These are phyloP conservation scores for Oncorhynchus mykiss DNA, from an alignment of 2,113 vertebrate genomes.

Conservation along the genomic window DNA sequence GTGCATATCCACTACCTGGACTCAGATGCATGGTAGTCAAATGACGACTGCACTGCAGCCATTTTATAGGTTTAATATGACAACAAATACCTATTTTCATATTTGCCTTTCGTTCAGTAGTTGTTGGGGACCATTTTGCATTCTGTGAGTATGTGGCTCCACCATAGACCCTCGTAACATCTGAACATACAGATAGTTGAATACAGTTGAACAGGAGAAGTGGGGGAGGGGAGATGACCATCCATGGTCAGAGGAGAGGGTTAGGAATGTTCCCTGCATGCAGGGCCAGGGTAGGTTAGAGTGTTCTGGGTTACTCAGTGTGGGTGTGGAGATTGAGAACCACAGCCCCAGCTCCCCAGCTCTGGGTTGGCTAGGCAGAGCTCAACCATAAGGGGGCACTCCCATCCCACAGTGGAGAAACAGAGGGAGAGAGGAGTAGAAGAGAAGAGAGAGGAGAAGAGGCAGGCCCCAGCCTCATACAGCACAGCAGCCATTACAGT, in stretches of 20 bases:
- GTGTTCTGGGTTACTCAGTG: conserved; percentile 19
- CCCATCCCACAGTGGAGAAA: conserved; percentile 67
- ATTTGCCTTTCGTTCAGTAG: background rate
- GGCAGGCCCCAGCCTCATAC: conserved; percentile 61
- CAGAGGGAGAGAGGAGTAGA: conserved; percentile 43
- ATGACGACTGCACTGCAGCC: background rate
- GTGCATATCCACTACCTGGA: too few relatives aligned
- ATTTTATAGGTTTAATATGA: background rate
- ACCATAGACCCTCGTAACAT: background rate
- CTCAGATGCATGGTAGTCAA: background rate
- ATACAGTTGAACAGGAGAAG: background rate
- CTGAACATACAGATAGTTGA: background rate
- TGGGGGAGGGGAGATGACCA: conserved; percentile 1
- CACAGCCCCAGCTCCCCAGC: conserved; percentile 34
- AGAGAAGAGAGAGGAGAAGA: conserved; percentile 54
- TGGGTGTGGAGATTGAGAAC: conserved; percentile 23
- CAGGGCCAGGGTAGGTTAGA: background rate
- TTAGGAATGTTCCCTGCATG: conserved; percentile 6
- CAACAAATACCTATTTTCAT: background rate
- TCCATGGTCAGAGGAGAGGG: background rate
- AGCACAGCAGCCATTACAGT: conserved; percentile 68
- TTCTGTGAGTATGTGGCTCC: background rate
- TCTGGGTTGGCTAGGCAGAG: conserved; percentile 61
- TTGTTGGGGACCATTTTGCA: background rate
- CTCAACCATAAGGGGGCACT: conserved; percentile 77